These are phyloP conservation scores for Lacerta bilineata DNA, from an alignment of 2,797 vertebrate genomes.

Conservation along the genomic window DNA sequence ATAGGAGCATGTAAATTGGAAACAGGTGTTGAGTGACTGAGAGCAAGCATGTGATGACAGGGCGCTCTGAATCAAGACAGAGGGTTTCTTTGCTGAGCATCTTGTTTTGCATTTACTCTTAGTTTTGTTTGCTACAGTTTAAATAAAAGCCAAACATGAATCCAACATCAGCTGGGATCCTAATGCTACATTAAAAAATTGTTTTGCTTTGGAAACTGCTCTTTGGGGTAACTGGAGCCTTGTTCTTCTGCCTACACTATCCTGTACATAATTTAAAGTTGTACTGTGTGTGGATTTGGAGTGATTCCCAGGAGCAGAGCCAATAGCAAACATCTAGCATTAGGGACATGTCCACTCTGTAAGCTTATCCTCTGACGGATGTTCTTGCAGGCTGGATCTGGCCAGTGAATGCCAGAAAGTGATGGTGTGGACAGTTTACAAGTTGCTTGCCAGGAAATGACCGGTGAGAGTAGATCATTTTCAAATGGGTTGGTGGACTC, in stretches of 20 bases:
- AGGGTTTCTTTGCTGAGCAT: conserved; percentile 58
- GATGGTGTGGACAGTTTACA: rapidly evolving
- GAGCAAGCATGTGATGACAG: conserved; percentile 76
- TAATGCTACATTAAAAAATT: conserved; percentile 39
- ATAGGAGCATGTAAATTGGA: conserved; percentile 82
- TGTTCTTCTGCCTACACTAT: conserved; percentile 27
- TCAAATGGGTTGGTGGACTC: background rate
- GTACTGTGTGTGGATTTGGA: conserved; percentile 63
- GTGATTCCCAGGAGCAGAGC: conserved; percentile 53
- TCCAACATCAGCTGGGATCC: conserved; percentile 61
- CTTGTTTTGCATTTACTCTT: conserved; percentile 68
- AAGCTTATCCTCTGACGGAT: conserved; percentile 42
- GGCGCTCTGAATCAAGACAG: conserved; percentile 48
- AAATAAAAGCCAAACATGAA: conserved; percentile 38
- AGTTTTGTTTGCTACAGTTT: conserved; percentile 62
- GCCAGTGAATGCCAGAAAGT: background rate
- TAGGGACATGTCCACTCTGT: conserved; percentile 58
- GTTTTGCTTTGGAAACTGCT: conserved; percentile 74
- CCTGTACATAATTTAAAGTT: conserved; percentile 65
- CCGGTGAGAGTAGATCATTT: background rate
- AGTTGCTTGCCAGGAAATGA: background rate
- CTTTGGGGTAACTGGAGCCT: conserved; percentile 52
- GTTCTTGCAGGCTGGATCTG: background rate
- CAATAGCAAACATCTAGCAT: conserved; percentile 59
- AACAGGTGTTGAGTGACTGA: conserved; percentile 87